Percentiles rank a stretch among this genome's conserved stretches.
These are phyloP conservation scores for Cryptus armator DNA, from an alignment of 2,888 invertebrate genomes.

Conservation along the genomic window DNA sequence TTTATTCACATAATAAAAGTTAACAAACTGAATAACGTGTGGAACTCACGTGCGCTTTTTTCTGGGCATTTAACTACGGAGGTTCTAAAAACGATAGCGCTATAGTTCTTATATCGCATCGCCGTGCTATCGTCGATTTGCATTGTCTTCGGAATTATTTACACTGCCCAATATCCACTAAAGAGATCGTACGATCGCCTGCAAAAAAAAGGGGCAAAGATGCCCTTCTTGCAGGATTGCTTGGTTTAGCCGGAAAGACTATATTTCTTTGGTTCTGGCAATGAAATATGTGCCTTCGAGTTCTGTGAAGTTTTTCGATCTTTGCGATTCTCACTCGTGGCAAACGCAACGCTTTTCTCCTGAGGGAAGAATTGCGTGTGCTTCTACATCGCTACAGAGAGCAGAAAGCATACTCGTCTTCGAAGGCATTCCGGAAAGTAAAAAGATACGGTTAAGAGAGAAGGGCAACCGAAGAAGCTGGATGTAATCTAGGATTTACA, in stretches of 20 bases:
- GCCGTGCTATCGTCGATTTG: too few relatives aligned
- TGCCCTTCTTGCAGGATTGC: background rate
- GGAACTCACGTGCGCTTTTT: background rate
- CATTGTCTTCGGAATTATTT: too few relatives aligned
- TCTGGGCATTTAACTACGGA: background rate
- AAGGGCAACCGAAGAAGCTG: slow-evolving; percentile 31
- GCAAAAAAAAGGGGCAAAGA: background rate
- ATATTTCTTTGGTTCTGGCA: background rate
- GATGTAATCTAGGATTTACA: slow-evolving; percentile 62
- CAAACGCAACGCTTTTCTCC: background rate
- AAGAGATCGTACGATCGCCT: too few relatives aligned
- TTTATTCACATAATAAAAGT: background rate
- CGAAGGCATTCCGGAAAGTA: background rate
- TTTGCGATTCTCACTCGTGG: background rate
- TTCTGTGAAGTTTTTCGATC: slow-evolving; percentile 12
- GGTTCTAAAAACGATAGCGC: too few relatives aligned
- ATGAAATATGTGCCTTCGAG: slow-evolving; percentile 7
- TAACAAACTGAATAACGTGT: too few relatives aligned
- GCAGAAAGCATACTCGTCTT: background rate
- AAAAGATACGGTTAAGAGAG: slow-evolving; percentile 15
- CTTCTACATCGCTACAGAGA: background rate
- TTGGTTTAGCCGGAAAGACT: background rate
- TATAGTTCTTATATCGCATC: background rate
- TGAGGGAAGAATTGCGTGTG: background rate
- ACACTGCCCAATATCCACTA: too few relatives aligned